Percentiles rank a stretch among this genome's conserved stretches.
phyloP scores from a whole-genome alignment of 53 echinoderm and acorn worm species.

The Pentamera pediparva region DNA sequence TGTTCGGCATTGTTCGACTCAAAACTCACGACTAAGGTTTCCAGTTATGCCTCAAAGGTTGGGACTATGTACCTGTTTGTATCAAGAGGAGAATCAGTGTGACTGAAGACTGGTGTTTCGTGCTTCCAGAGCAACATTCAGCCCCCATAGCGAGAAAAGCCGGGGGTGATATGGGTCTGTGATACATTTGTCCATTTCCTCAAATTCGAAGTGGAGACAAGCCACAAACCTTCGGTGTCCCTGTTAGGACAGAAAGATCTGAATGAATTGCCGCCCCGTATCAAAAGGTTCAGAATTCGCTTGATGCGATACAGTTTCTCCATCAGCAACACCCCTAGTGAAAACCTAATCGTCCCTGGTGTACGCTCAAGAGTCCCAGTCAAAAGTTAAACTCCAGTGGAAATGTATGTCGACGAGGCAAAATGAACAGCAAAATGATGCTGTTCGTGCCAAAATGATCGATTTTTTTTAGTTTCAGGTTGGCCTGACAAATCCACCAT shows the following conservation, averaged over 20 bases:
- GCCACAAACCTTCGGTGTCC: conserved; percentile 17
- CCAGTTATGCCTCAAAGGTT: conserved; percentile 32
- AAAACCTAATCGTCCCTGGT: conserved; percentile 33
- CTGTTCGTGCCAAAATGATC: no score
- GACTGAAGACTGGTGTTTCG: conserved; percentile 14
- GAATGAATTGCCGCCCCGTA: conserved; percentile 37
- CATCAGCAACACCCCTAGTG: conserved; percentile 48
- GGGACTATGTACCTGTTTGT: conserved; percentile 35
- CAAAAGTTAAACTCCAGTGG: not conserved
- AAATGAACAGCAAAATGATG: no score
- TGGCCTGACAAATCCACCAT: no score
- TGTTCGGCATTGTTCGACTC: no score
- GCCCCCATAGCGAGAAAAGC: not conserved
- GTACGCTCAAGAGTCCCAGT: conserved; percentile 48
- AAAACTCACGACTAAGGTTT: no score
- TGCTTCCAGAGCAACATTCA: not conserved
- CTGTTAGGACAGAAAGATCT: conserved; percentile 36
- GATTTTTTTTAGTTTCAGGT: no score
- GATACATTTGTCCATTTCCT: conserved; percentile 24
- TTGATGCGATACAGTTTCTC: conserved; percentile 36
- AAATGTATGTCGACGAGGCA: not conserved
- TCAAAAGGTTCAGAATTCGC: conserved; percentile 56
- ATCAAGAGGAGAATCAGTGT: conserved; percentile 19
- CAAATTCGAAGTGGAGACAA: conserved; percentile 7
- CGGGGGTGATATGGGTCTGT: conserved; percentile 19